These are phyloP conservation scores for Metalampra italica DNA, from an alignment of 2,888 invertebrate species.

Conservation along the genomic window DNA sequence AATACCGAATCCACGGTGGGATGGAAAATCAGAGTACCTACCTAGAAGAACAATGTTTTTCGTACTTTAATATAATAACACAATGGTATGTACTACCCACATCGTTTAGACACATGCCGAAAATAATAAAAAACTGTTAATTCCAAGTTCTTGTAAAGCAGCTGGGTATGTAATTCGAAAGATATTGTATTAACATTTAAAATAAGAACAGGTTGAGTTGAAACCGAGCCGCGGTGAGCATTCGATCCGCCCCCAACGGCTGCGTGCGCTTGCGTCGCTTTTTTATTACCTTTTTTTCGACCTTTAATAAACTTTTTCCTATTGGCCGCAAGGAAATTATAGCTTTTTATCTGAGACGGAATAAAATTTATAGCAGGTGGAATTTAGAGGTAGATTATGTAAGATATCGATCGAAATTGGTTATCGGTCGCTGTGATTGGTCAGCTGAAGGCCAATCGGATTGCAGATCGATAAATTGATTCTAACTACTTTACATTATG, in stretches of 20 bases:
- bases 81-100: too few species aligned
- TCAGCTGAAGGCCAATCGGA: conserved; percentile 40
- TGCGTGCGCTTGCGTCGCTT: conserved; percentile 37
- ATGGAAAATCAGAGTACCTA: too few species aligned
- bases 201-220: conserved; percentile 60
- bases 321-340: conserved; percentile 69
- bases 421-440: conserved; percentile 50
- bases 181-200: conserved; percentile 28
- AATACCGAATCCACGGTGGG: too few species aligned
- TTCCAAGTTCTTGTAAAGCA: background rate
- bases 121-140: background rate
- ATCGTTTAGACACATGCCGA: too few species aligned
- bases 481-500: too few species aligned
- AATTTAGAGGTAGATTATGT: conserved; percentile 39
- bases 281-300: conserved; percentile 51
- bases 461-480: conserved; percentile 30
- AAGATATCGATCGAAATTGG: conserved; percentile 42
- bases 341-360: conserved; percentile 45
- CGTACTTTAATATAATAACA: too few species aligned
- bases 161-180: conserved; percentile 6
- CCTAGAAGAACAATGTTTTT: too few species aligned
- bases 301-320: conserved; percentile 71
- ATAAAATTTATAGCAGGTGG: conserved; percentile 74
- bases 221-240: conserved; percentile 46
- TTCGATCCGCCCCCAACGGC: conserved; percentile 65